These are phyloP conservation scores for Prunella strophiata DNA, from an alignment of 2,797 vertebrate genomes.

Conservation along the genomic window DNA sequence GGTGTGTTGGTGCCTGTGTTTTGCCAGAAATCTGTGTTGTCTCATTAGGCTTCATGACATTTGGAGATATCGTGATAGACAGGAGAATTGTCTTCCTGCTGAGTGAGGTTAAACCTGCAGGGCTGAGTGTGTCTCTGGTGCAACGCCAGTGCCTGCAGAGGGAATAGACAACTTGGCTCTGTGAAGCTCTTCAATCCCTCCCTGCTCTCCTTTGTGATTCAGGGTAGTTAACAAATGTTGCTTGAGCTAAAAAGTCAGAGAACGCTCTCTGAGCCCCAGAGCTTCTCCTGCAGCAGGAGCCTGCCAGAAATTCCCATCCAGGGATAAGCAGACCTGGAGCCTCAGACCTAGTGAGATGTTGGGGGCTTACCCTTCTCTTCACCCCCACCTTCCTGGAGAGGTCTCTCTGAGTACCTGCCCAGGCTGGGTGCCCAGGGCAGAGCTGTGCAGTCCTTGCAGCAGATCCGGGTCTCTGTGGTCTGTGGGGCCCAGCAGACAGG, in stretches of 20 bases:
- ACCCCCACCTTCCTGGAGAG: fast-evolving
- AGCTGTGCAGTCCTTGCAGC: fast-evolving
- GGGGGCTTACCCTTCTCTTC: not conserved
- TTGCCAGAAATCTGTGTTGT: not conserved
- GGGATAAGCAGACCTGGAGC: not conserved
- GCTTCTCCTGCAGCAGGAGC: not conserved
- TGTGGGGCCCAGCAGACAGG: not conserved
- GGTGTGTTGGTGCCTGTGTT: not conserved
- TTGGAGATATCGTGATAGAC: not conserved
- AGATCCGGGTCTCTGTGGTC: not conserved
- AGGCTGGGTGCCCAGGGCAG: not conserved
- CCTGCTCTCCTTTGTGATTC: not conserved
- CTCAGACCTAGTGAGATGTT: fast-evolving
- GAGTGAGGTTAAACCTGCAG: not conserved
- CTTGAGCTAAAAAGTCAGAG: not conserved
- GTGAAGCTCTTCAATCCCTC: not conserved
- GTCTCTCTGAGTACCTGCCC: not conserved
- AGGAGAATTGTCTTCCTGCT: not conserved
- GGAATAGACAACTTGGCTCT: not conserved
- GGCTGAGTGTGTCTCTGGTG: not conserved
- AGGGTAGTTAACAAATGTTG: not conserved
- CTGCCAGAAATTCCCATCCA: not conserved
- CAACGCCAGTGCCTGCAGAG: not conserved
- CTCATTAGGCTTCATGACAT: not conserved
- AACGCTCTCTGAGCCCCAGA: not conserved